Evolutionary conservation across 2,888 invertebrate species (phyloP).

Genomic region (Hemaris fuciformis): DNA sequence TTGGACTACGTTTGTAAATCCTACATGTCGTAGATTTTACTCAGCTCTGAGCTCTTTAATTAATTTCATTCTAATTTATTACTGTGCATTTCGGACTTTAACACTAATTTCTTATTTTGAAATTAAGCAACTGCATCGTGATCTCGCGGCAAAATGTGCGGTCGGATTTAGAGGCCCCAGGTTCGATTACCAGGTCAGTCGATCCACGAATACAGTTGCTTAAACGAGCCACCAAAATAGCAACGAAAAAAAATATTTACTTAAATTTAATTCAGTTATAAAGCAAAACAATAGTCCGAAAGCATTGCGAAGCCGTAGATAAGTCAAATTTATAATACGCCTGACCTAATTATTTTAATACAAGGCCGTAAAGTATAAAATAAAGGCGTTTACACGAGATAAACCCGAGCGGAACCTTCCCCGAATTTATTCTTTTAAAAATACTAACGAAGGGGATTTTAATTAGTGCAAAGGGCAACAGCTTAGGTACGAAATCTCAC

Average conservation of each 20-base stretch:
- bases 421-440: constrained; percentile 28
- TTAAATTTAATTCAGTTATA: background rate
- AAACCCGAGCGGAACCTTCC: constrained; percentile 16
- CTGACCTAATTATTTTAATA: background rate
- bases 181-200: too few species aligned
- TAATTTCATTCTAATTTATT: constrained; percentile 6
- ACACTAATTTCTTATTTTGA: background rate
- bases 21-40: background rate
- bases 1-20: constrained; percentile 11
- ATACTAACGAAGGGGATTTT: constrained; percentile 35
- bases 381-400: constrained; percentile 17
- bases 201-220: background rate
- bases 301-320: background rate
- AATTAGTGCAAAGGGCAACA: constrained; percentile 35
- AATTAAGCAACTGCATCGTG: too few species aligned
- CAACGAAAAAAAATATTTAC: background rate
- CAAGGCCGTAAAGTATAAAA: background rate
- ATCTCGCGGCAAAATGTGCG: too few species aligned
- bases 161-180: too few species aligned
- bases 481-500: constrained; percentile 29
- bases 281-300: background rate
- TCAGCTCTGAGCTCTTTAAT: background rate
- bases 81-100: background rate
- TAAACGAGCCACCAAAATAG: background rate
- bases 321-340: background rate